phyloP scores from a whole-genome alignment of 2,113 vertebrate species.

The Alexandromys fortis region DNA sequence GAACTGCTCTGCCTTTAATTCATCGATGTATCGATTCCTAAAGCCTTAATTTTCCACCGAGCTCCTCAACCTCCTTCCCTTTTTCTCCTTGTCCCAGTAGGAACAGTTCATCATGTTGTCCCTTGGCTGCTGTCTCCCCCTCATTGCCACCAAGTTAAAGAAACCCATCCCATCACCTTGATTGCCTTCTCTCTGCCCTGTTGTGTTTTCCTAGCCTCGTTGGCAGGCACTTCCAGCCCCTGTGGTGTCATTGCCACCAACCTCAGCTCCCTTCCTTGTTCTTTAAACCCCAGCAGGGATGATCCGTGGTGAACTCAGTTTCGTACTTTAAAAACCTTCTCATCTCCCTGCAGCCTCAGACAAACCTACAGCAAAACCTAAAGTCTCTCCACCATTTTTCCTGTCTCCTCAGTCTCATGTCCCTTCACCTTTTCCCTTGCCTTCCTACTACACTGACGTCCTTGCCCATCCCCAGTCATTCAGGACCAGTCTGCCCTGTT shows the following conservation, averaged over 20 bases:
- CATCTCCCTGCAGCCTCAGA: not conserved
- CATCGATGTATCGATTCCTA: not conserved
- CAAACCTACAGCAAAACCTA: not conserved
- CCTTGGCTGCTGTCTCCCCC: not conserved
- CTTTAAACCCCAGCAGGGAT: not conserved
- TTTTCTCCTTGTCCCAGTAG: not conserved
- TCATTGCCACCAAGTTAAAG: not conserved
- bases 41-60: not conserved
- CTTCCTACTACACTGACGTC: not conserved
- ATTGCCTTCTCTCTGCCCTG: not conserved
- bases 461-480: no score
- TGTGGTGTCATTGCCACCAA: not conserved
- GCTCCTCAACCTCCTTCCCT: not conserved
- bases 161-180: not conserved
- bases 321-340: not conserved
- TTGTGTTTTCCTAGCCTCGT: not conserved
- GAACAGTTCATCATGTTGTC: not conserved
- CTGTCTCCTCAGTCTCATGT: not conserved
- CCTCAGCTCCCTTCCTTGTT: not conserved
- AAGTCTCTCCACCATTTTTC: not conserved
- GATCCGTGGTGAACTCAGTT: not conserved
- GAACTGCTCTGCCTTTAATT: not conserved
- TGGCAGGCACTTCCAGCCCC: not conserved
- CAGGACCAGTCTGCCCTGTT: accelerated
- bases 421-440: not conserved